Evolutionary conservation across 2,888 invertebrate genomes (phyloP), one percentile per base, ranked within the genome.

Genomic region (Apodemia mormo): DNA sequence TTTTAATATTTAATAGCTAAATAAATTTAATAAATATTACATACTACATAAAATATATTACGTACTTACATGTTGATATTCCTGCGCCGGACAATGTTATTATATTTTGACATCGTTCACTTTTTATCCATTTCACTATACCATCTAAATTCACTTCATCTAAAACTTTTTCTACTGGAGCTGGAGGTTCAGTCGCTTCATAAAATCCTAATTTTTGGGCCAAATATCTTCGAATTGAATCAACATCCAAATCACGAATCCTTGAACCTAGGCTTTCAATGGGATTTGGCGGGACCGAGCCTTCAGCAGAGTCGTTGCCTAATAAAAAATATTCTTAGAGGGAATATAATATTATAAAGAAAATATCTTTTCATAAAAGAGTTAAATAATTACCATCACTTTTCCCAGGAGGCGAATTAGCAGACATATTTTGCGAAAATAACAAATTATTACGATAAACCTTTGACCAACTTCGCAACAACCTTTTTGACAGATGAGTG

Each of bases 21-120:
- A 54, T 54, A 54, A 54, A 22, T 22, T 8, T 54, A 54, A 54
- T 22, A 0, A 54, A 40, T 9, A 40, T 1, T 9, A 9, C 40
- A 40, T 40, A 22, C 22, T 22, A 22, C 22, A 9, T 54, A 8
- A 54, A 52, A 54, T 22, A 22, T 22, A 72, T 29, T 58, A 66
- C 49, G 67, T 68, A 94, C 96, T 95, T 94, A 98, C 98, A 97
- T 66, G 99, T 99, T 2, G 98, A 99, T 81, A 99, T 98, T 68
- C 99, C 99, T 77, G 99, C 99, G 73, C 99, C 99, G 72, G 98
- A 96, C 95, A 99, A 96, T 0, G 98, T 98, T 71, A 99, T 96
- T 70, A 99, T 95, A 79, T 97, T 98, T 84, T 96, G 96, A 82
- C 97, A 97, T 74, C 95, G 95, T 58, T 95, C 95, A 72, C 94